Evolutionary conservation across 2,888 invertebrate species (phyloP).

Genomic region (Priocnemis perturbator): DNA sequence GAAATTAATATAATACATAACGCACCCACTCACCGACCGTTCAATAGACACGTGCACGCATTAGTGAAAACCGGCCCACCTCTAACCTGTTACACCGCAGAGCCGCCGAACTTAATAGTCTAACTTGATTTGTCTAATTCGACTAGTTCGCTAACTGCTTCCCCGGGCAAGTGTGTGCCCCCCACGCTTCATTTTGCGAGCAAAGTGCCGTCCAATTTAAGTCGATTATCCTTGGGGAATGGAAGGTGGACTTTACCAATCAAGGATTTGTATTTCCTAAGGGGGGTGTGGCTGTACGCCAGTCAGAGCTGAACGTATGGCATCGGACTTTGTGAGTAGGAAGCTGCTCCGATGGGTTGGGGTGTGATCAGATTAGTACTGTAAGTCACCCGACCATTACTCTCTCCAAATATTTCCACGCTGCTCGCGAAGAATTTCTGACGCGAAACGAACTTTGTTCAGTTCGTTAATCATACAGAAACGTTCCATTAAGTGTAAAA

Average conservation of each 20-base stretch:
- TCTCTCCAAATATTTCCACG: too few species aligned
- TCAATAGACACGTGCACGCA: conserved; percentile 1
- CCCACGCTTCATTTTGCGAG: conserved; percentile 41
- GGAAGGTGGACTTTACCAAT: conserved; percentile 53
- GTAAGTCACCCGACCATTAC: too few species aligned
- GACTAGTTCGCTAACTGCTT: conserved; percentile 49
- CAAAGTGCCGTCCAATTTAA: conserved; percentile 55
- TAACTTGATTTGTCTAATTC: conserved; percentile 61
- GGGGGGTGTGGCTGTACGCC: conserved; percentile 31
- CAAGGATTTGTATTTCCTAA: conserved; percentile 54
- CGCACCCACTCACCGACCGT: too few species aligned
- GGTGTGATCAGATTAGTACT: neutral
- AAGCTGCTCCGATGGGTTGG: neutral
- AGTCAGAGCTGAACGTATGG: conserved; percentile 26
- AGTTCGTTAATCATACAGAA: too few species aligned
- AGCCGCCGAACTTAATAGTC: conserved; percentile 45
- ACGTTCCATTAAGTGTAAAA: too few species aligned
- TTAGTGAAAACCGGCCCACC: conserved; percentile 2
- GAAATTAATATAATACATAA: too few species aligned
- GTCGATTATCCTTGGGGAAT: conserved; percentile 55
- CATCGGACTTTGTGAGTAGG: neutral
- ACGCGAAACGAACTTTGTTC: too few species aligned
- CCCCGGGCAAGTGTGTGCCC: conserved; percentile 26
- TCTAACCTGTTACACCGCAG: conserved; percentile 50
- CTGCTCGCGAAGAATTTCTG: too few species aligned